These are phyloP conservation scores for Thalassaphorura encarpata DNA, from an alignment of 1,140 invertebrate genomes.

Conservation along the genomic window DNA sequence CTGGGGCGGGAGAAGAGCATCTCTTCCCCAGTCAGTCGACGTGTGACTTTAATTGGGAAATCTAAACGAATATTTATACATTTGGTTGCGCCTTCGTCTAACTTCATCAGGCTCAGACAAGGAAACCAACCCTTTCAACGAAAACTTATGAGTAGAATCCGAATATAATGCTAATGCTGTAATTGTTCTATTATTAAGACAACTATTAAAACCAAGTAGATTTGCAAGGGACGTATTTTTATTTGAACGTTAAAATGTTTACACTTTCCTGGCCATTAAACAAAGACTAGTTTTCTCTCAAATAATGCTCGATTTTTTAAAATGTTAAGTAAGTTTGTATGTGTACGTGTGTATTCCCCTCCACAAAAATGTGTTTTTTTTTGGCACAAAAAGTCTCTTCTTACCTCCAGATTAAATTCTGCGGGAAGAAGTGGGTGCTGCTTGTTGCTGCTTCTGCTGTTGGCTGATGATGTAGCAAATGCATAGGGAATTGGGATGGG, in stretches of 20 bases:
- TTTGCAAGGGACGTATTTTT: conserved; percentile 7
- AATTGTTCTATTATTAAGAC: too few relatives aligned
- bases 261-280: conserved; percentile 5
- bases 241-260: conserved; percentile 10
- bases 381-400: conserved; percentile 3
- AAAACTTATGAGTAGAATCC: too few relatives aligned
- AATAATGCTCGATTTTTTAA: conserved; percentile 7
- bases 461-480: too few relatives aligned
- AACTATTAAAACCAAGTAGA: too few relatives aligned
- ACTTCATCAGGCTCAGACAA: too few relatives aligned
- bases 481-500: too few relatives aligned
- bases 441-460: neutral
- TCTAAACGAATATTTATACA: neutral
- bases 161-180: too few relatives aligned
- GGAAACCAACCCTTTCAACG: too few relatives aligned
- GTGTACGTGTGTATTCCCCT: too few relatives aligned
- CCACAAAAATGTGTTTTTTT: neutral
- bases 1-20: neutral
- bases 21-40: neutral
- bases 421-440: neutral
- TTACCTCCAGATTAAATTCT: neutral
- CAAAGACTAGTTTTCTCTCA: conserved; percentile 9
- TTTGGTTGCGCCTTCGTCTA: too few relatives aligned
- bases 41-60: neutral
- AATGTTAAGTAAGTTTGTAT: neutral